phyloP scores from a whole-genome alignment of 1,140 invertebrate species.

The Micrasema longulum region DNA sequence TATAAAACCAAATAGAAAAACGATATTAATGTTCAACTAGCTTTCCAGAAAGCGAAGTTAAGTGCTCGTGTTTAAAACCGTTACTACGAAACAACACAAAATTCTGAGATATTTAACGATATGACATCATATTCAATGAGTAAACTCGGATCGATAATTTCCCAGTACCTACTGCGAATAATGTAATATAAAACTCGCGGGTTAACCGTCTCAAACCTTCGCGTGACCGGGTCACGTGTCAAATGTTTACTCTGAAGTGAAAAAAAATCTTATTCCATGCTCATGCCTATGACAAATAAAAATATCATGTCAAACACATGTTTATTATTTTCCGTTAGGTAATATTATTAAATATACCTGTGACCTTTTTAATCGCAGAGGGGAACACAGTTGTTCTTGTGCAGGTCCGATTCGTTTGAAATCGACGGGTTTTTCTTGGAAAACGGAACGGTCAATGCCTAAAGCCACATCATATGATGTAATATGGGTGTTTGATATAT shows the following conservation, averaged over 20 bases:
- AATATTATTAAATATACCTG: conserved; percentile 10
- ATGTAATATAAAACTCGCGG: neutral
- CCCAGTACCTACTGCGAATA: conserved; percentile 40
- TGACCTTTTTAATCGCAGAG: neutral
- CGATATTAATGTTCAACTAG: no score
- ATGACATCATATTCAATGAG: conserved; percentile 53
- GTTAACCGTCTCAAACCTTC: conserved; percentile 15
- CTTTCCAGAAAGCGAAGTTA: no score
- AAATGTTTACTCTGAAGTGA: conserved; percentile 16
- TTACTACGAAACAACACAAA: no score
- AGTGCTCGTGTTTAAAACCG: no score
- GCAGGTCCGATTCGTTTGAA: conserved; percentile 29
- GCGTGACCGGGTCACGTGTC: conserved; percentile 18
- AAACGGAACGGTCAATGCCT: neutral
- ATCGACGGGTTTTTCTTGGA: conserved; percentile 34
- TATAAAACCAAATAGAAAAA: no score
- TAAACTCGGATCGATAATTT: conserved; percentile 52
- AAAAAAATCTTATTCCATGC: no score
- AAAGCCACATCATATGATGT: no score
- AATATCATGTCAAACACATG: neutral
- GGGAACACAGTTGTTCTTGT: neutral
- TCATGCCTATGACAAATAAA: no score
- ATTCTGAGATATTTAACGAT: conserved; percentile 42
- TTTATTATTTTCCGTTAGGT: neutral
- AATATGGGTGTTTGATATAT: conserved; percentile 13